Percentiles rank a stretch among this genome's conserved stretches.
Evolutionary conservation across 2,113 vertebrate genomes (phyloP).

Genomic region (Lagenorhynchus albirostris): DNA sequence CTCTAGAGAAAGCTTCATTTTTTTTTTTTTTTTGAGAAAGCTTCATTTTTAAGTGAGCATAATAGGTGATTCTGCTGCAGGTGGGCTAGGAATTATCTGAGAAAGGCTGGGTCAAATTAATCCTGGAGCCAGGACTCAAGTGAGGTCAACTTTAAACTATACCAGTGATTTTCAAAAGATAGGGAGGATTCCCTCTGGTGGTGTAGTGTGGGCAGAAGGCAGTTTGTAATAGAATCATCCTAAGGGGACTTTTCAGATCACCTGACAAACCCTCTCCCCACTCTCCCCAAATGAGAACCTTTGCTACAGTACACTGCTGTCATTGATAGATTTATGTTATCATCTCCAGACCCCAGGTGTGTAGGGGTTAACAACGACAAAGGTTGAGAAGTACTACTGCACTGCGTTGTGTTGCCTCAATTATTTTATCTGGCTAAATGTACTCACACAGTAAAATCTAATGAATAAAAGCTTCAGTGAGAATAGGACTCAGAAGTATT

Average conservation of each 20-base stretch:
- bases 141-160: background rate
- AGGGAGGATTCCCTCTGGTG: background rate
- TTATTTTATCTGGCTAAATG: constrained; percentile 1
- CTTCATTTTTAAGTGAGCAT: background rate
- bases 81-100: background rate
- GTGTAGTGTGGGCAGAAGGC: background rate
- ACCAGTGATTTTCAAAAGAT: background rate
- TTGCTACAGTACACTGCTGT: background rate
- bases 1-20: background rate
- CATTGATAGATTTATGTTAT: background rate
- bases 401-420: background rate
- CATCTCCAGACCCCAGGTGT: background rate
- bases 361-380: background rate
- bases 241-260: background rate
- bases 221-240: background rate
- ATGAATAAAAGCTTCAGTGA: background rate
- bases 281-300: background rate
- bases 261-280: background rate
- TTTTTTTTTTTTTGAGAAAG: background rate
- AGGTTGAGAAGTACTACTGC: background rate
- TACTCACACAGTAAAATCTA: background rate
- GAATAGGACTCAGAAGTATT: background rate
- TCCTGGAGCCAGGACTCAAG: background rate
- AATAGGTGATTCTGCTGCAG: background rate
- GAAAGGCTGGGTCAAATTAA: background rate